phyloP scores from a whole-genome alignment of 2,113 vertebrate species.

The Genyomyrus donnyi region DNA sequence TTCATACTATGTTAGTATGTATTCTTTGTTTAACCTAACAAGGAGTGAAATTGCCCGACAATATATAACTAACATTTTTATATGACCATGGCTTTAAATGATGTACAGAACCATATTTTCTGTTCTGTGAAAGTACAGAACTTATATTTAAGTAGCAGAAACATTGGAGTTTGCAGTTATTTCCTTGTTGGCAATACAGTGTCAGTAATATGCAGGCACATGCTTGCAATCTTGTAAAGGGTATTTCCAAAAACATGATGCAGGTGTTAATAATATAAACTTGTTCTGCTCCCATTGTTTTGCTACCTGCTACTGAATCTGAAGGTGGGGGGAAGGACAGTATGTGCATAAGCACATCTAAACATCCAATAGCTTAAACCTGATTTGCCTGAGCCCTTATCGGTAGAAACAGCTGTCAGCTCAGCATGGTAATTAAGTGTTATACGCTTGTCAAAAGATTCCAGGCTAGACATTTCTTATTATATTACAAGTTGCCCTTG shows the following conservation, averaged over 20 bases:
- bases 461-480: conserved; percentile 64
- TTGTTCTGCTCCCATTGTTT: conserved; percentile 28
- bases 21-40: background rate
- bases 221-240: conserved; percentile 20
- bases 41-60: background rate
- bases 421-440: conserved; percentile 61
- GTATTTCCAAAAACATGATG: conserved; percentile 46
- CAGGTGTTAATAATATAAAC: conserved; percentile 40
- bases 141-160: background rate
- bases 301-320: conserved; percentile 32
- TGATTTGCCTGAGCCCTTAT: conserved; percentile 35
- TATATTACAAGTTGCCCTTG: conserved; percentile 61
- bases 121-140: background rate
- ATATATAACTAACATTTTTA: background rate
- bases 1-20: background rate
- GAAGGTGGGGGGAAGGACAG: conserved; percentile 31
- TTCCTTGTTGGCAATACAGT: conserved; percentile 32
- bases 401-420: conserved; percentile 46
- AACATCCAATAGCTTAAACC: conserved; percentile 32
- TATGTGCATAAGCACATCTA: conserved; percentile 28
- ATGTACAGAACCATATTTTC: background rate
- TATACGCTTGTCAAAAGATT: conserved; percentile 51
- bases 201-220: conserved; percentile 25
- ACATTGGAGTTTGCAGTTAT: conserved; percentile 16
- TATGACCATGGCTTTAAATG: background rate